Evolutionary conservation across 23 tunicate genomes (phyloP).

Genomic region (Botrylloides violaceus): DNA sequence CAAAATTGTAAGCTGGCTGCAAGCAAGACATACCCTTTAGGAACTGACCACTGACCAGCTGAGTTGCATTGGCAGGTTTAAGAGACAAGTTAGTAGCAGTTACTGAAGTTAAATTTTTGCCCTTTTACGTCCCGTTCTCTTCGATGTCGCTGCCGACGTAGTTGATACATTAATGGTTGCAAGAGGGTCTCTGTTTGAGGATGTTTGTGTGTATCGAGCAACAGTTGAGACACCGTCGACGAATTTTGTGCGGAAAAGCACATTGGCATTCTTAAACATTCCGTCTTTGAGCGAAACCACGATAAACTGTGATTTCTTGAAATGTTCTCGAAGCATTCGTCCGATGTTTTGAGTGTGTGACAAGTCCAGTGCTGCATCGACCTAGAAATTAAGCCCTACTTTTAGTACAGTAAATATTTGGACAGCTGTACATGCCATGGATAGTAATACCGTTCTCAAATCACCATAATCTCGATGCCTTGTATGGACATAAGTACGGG

Average conservation of each 20-base stretch:
- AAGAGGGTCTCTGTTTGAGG: constrained; percentile 12
- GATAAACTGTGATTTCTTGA: constrained; percentile 84
- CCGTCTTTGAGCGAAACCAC: constrained; percentile 96
- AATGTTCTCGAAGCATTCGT: constrained; percentile 86
- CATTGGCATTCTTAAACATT: constrained; percentile 95
- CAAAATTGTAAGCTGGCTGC: too few species aligned
- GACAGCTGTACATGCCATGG: too few species aligned
- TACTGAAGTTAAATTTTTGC: not conserved
- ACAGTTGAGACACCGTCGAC: constrained; percentile 96
- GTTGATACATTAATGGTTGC: not conserved
- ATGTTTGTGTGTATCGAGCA: constrained; percentile 27
- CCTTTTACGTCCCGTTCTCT: not conserved
- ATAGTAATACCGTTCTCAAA: too few species aligned
- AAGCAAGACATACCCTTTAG: too few species aligned
- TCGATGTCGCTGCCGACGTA: not conserved
- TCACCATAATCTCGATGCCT: too few species aligned
- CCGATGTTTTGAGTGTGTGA: constrained; percentile 98
- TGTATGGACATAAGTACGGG: too few species aligned
- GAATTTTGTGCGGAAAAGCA: constrained; percentile 85
- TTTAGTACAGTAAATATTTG: too few species aligned
- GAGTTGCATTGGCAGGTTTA: too few species aligned
- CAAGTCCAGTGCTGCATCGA: constrained; percentile 90
- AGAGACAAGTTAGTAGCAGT: too few species aligned
- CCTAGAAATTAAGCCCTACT: constrained; percentile 2
- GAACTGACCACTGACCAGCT: too few species aligned